Conservation (phyloP, 2,888 invertebrate species). For the Machimus atricapillus region DNA sequence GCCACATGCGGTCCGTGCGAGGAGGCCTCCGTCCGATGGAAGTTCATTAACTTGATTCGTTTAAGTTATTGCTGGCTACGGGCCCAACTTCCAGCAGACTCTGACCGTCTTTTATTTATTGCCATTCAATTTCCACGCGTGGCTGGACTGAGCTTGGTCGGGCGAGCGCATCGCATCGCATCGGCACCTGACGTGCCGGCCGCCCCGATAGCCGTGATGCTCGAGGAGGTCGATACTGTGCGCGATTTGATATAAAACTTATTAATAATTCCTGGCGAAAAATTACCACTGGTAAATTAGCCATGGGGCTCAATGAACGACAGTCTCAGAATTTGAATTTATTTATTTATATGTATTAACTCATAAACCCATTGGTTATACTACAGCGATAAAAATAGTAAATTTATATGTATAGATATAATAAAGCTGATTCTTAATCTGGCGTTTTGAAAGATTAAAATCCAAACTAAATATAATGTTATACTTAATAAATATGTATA, state of each 20-base stretch:
- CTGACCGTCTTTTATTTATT: background rate
- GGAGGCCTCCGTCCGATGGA: background rate
- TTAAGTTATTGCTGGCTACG: background rate
- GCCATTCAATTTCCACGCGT: conserved; percentile 10
- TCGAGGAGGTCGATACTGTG: background rate
- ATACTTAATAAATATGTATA: no score
- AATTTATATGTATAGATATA: no score
- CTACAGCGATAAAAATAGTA: no score
- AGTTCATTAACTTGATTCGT: conserved; percentile 5
- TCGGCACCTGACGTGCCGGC: background rate
- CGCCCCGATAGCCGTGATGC: background rate
- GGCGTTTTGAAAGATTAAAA: no score
- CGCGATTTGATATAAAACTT: background rate
- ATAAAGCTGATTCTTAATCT: no score
- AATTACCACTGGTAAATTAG: background rate
- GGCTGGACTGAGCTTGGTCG: background rate
- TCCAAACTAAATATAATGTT: no score
- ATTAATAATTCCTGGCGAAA: background rate
- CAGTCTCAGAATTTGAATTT: no score
- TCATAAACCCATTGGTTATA: no score
- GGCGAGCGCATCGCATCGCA: background rate
- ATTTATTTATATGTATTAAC: no score
- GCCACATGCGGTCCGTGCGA: background rate
- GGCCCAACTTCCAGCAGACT: background rate
- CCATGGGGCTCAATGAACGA: background rate